Base-by-base conservation (phyloP, 53 echinoderm and acorn worm genomes). In the Echinarachnius parma region DNA sequence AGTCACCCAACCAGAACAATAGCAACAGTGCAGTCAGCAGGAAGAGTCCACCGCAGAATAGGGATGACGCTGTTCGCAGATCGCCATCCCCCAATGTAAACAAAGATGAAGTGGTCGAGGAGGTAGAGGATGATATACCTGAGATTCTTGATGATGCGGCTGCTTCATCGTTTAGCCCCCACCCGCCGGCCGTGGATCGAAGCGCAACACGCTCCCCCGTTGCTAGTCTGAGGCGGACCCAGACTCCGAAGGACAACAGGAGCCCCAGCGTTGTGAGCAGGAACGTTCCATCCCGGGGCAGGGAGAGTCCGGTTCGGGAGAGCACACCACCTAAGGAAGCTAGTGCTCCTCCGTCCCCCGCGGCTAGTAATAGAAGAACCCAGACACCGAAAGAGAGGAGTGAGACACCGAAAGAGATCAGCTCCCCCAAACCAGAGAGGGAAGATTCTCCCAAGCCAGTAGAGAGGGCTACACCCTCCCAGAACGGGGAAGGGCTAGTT, bases 1-100 rank as follows among this genome's bases (percentile, higher is more conserved):
- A 56, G 24, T 72, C 74, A 36, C 74, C 74, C 39, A 72, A 72
- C 28, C 35, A 56, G 28, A 72, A 72, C 57, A 72, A 72, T 22
- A 71, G n/a, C 44, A 72, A 72, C 21, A 56, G n/a, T 56, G 44
- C 74, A 54, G 74, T 36, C 5, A 42, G 15, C 57, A 31, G 29
- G 57, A 42, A 54, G n/a, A 9, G 24, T 28, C 74, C 74, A 72
- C 30, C 10, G 34, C 46, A 54, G 16, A 53, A 16, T 26, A 22
- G 36, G 54, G 54, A 26, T 53, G 53, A 35, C 9, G 52, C 52
- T 22, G 53, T 52, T 25, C 37, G 55, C 26, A 72, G 55, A 72
- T 25, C 26, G 28, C 4, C 22, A n/a, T 26, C 56, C 26, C 65
- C 65, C 27, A 28, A 15, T 65, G 30, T 20, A 23, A 46, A 46